Evolutionary conservation across 2,113 vertebrate genomes (phyloP).

Genomic region (Xerus inauris): DNA sequence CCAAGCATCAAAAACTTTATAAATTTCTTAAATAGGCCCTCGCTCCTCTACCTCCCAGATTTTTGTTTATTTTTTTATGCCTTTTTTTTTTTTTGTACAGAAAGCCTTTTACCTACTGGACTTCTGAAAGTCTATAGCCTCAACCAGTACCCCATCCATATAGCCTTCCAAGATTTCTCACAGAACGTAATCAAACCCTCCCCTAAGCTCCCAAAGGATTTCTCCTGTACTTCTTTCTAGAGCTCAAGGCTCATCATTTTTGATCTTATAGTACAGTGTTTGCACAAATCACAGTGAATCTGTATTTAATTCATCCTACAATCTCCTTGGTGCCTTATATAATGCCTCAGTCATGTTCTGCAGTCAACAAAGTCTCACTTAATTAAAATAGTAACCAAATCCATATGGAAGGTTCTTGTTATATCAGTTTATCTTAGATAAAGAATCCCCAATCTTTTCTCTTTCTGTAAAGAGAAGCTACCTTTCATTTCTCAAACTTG

Average conservation of each 20-base stretch:
- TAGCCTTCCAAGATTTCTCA: not conserved
- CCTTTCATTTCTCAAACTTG: slow-evolving; percentile 40
- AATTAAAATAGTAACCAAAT: slow-evolving; percentile 59
- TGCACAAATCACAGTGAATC: slow-evolving; percentile 26
- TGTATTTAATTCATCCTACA: slow-evolving; percentile 41
- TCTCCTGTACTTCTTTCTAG: not conserved
- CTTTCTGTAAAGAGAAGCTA: not conserved
- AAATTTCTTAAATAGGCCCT: slow-evolving; percentile 12
- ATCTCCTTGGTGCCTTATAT: not conserved
- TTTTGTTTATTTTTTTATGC: not conserved
- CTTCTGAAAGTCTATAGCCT: not conserved
- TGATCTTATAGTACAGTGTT: not conserved
- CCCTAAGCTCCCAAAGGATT: not conserved
- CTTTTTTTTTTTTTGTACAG: not conserved
- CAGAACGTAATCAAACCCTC: not conserved
- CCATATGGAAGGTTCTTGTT: slow-evolving; percentile 29
- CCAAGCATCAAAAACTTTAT: slow-evolving; percentile 19
- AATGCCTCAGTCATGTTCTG: not conserved
- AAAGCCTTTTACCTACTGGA: not conserved
- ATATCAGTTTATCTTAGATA: slow-evolving; percentile 22
- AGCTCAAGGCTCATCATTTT: slow-evolving; percentile 41
- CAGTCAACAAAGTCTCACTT: slow-evolving; percentile 8
- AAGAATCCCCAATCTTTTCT: not conserved
- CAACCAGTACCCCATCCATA: slow-evolving; percentile 4
- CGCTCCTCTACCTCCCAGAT: not conserved